Conservation (phyloP, 2,888 invertebrate species). For the Calliopum simillimum region DNA sequence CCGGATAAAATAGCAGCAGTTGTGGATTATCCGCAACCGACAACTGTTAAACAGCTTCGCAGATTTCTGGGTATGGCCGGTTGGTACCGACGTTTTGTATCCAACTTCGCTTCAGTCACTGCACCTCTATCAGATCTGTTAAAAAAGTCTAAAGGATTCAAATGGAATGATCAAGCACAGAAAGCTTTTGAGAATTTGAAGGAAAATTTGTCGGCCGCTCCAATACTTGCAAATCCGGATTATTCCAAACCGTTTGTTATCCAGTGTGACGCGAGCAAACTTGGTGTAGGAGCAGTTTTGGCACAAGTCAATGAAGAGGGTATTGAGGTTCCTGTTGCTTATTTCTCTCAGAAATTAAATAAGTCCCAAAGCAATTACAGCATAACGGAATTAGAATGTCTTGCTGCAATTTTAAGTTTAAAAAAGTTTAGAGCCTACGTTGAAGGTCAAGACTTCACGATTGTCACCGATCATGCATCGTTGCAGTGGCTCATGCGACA, state of each 20-base stretch:
- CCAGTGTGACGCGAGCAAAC: slow-evolving; percentile 36
- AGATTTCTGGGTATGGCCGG: slow-evolving; percentile 28
- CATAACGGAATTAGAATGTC: slow-evolving; percentile 11
- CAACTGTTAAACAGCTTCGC: slow-evolving; percentile 23
- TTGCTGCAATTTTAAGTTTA: background rate
- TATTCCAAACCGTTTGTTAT: slow-evolving; percentile 7
- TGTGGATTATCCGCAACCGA: too few relatives aligned
- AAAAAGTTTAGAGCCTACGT: slow-evolving; percentile 22
- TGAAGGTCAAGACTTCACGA: slow-evolving; percentile 17
- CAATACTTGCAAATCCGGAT: background rate
- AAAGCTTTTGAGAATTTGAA: background rate
- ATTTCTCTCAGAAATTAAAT: slow-evolving; percentile 37
- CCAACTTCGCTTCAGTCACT: slow-evolving; percentile 17
- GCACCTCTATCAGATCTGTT: slow-evolving; percentile 36
- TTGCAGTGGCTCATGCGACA: too few relatives aligned
- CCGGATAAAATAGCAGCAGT: too few relatives aligned
- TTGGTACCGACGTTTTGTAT: slow-evolving; percentile 30
- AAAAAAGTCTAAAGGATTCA: slow-evolving; percentile 21
- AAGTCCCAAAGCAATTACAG: slow-evolving; percentile 2
- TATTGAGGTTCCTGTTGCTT: slow-evolving; percentile 34
- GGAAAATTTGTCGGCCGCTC: too few relatives aligned
- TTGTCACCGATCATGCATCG: background rate
- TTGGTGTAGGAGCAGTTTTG: slow-evolving; percentile 4
- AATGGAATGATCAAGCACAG: slow-evolving; percentile 32
- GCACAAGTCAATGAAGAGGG: background rate